phyloP scores from a whole-genome alignment of 2,113 vertebrate genomes.

The Phrynosoma blainvillii region DNA sequence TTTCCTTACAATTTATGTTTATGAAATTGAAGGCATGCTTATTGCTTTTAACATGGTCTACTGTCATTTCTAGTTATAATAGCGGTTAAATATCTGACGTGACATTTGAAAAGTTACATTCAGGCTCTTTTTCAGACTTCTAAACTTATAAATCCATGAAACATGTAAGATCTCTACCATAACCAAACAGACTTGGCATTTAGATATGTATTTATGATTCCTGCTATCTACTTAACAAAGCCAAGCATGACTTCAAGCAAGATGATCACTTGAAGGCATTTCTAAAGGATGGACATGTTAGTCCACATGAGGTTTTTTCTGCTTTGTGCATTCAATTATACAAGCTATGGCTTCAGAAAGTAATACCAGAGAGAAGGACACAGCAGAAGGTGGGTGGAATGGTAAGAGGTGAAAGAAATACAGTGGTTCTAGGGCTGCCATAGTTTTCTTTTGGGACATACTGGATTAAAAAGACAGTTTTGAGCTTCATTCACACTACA shows the following conservation, averaged over 20 bases:
- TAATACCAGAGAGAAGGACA: background rate
- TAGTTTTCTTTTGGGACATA: too few species aligned
- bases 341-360: too few species aligned
- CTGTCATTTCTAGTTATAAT: conserved; percentile 26
- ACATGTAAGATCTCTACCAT: background rate
- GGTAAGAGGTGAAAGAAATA: too few species aligned
- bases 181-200: background rate
- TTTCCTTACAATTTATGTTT: conserved; percentile 32
- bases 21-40: conserved; percentile 3
- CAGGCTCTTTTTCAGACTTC: background rate
- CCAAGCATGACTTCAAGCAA: background rate
- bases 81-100: conserved; percentile 38
- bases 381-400: too few species aligned
- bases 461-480: too few species aligned
- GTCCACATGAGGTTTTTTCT: background rate
- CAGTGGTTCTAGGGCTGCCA: too few species aligned
- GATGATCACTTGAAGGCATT: background rate
- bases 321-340: background rate
- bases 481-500: too few species aligned
- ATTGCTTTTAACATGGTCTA: conserved; percentile 28
- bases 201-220: background rate
- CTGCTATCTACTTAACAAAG: background rate
- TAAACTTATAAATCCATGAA: conserved; percentile 7
- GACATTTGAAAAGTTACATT: conserved; percentile 34
- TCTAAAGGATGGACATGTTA: background rate